These are phyloP conservation scores for Hippocampus guttulatus DNA, from an alignment of 2,113 vertebrate species.

Conservation along the genomic window DNA sequence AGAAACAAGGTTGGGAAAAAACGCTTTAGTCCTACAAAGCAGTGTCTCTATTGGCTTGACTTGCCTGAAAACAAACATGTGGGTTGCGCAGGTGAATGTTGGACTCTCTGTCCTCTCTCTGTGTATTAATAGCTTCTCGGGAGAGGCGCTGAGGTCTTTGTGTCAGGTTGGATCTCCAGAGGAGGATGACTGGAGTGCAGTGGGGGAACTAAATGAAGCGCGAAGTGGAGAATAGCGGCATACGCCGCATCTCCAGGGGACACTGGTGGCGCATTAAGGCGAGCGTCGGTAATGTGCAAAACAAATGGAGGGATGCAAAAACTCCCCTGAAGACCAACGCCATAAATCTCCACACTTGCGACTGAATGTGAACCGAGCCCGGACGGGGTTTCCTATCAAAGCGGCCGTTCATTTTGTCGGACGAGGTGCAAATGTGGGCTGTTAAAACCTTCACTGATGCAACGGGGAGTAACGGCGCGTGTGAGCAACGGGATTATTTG, in stretches of 20 bases:
- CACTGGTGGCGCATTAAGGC: slow-evolving; percentile 70
- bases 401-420: neutral
- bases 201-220: slow-evolving; percentile 70
- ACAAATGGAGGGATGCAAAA: slow-evolving; percentile 72
- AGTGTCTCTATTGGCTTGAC: neutral
- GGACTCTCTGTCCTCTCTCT: slow-evolving; percentile 33
- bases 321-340: slow-evolving; percentile 64
- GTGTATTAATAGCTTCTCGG: slow-evolving; percentile 74
- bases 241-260: slow-evolving; percentile 67
- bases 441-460: slow-evolving; percentile 67
- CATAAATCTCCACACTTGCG: slow-evolving; percentile 73
- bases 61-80: slow-evolving; percentile 1
- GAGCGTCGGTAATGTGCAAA: slow-evolving; percentile 78
- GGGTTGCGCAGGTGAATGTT: neutral
- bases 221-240: slow-evolving; percentile 72
- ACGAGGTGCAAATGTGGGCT: slow-evolving; percentile 38
- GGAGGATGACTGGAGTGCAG: slow-evolving; percentile 44
- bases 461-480: slow-evolving; percentile 71
- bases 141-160: slow-evolving; percentile 65
- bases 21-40: no score
- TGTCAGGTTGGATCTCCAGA: slow-evolving; percentile 72
- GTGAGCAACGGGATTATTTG: slow-evolving; percentile 62
- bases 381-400: neutral
- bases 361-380: slow-evolving; percentile 28
- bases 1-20: neutral